Percentiles rank a stretch among this genome's conserved stretches.
These are phyloP conservation scores for Coenobita brevimanus DNA, from an alignment of 1,140 invertebrate genomes.

Conservation along the genomic window DNA sequence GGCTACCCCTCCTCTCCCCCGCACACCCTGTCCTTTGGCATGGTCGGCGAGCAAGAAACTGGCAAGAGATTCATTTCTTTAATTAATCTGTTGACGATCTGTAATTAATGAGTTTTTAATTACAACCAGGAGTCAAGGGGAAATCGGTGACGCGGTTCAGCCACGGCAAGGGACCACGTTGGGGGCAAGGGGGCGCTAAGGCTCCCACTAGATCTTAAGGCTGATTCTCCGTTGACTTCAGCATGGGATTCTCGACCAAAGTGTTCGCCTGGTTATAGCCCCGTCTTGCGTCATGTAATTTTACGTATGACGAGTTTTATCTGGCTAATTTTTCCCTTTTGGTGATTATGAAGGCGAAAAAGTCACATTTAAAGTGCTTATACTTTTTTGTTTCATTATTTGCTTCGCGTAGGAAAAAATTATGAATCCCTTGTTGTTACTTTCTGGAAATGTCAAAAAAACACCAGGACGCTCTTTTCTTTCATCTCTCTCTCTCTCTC, in stretches of 20 bases:
- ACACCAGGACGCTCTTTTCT: no score
- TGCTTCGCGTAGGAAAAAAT: constrained; percentile 21
- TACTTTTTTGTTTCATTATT: constrained; percentile 59
- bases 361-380: constrained; percentile 60
- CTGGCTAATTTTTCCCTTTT: constrained; percentile 60
- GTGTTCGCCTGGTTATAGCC: neutral
- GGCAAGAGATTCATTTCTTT: constrained; percentile 58
- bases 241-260: neutral
- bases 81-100: constrained; percentile 66
- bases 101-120: constrained; percentile 64
- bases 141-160: constrained; percentile 48
- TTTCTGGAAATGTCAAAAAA: neutral
- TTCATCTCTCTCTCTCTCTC: constrained; percentile 8
- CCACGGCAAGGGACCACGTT: constrained; percentile 14
- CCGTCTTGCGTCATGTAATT: constrained; percentile 50
- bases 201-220: neutral
- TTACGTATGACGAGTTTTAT: constrained; percentile 63
- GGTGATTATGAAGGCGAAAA: constrained; percentile 58
- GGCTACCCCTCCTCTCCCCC: neutral
- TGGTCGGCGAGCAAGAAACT: constrained; percentile 39
- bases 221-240: neutral
- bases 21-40: constrained; percentile 3
- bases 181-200: neutral
- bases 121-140: constrained; percentile 41
- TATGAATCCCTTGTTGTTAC: constrained; percentile 28